phyloP scores from a whole-genome alignment of 2,113 vertebrate genomes.

The Otocyon megalotis region DNA sequence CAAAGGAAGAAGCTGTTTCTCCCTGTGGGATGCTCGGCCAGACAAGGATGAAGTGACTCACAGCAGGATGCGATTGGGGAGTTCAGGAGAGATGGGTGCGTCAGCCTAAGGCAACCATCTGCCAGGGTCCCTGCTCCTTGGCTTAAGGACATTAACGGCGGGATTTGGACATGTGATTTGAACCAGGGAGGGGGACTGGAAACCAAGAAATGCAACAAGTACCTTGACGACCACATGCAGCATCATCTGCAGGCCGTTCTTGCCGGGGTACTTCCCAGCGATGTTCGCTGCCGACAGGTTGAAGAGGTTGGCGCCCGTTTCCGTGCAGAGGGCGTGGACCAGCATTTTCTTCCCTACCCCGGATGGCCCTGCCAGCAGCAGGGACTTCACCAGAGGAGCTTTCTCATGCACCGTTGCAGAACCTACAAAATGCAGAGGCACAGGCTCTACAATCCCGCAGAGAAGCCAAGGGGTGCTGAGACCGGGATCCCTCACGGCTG shows the following conservation, averaged over 20 bases:
- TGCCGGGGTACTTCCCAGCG: conserved; percentile 89
- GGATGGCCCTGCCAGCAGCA: conserved; percentile 89
- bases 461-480: rapidly evolving
- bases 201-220: rapidly evolving
- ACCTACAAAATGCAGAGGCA: conserved; percentile 83
- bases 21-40: neutral
- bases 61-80: rapidly evolving
- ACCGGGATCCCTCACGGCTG: rapidly evolving
- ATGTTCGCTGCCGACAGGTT: conserved; percentile 87
- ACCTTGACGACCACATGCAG: conserved; percentile 92
- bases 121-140: too few relatives aligned
- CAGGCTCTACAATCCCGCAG: neutral
- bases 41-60: neutral
- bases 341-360: conserved; percentile 93
- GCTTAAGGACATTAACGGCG: neutral
- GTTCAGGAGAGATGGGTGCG: rapidly evolving
- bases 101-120: neutral
- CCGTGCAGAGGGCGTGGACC: conserved; percentile 91
- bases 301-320: conserved; percentile 94
- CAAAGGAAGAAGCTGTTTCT: neutral
- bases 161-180: rapidly evolving
- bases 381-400: conserved; percentile 88
- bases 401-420: conserved; percentile 89
- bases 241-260: conserved; percentile 86
- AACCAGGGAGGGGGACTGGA: rapidly evolving